A percentile compares a stretch with the other conserved stretches of the same genome.
These are phyloP conservation scores for Microplitis manilae DNA, from an alignment of 2,888 invertebrate genomes.

Conservation along the genomic window DNA sequence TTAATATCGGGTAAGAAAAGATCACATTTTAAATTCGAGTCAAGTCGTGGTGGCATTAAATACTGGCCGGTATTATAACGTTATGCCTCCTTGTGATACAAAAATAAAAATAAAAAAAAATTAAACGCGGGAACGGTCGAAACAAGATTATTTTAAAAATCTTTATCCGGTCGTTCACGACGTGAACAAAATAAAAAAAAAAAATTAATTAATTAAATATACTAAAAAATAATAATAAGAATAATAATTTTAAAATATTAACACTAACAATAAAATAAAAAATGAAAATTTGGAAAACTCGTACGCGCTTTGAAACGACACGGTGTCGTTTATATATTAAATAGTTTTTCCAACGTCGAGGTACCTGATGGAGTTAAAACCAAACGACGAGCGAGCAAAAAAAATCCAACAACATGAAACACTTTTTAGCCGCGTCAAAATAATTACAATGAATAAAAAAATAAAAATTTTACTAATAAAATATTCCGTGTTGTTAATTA, in stretches of 20 bases:
- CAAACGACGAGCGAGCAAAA: conserved; percentile 55
- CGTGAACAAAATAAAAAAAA: conserved; percentile 40
- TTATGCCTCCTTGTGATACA: conserved; percentile 56
- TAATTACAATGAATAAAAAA: not conserved
- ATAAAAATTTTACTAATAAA: not conserved
- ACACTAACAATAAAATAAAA: conserved; percentile 1
- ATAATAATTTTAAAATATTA: conserved; percentile 29
- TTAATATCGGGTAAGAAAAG: conserved; percentile 40
- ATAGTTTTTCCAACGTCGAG: conserved; percentile 62
- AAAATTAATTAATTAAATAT: conserved; percentile 23
- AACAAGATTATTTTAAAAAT: conserved; percentile 25
- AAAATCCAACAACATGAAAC: conserved; percentile 23
- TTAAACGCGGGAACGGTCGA: conserved; percentile 46
- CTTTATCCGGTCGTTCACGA: conserved; percentile 37
- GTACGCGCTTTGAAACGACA: conserved; percentile 46
- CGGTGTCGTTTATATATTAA: conserved; percentile 49
- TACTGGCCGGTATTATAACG: conserved; percentile 56
- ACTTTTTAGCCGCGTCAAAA: conserved; percentile 16
- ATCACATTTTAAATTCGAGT: conserved; percentile 55
- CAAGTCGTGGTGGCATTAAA: conserved; percentile 59
- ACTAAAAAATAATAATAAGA: conserved; percentile 37
- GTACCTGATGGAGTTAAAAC: conserved; percentile 65
- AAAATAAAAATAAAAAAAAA: conserved; percentile 21
- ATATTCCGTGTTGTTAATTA: conserved; percentile 28
- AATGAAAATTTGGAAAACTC: conserved; percentile 41